phyloP scores from a whole-genome alignment of 2,888 invertebrate species.

The Ochlodes sylvanus region DNA sequence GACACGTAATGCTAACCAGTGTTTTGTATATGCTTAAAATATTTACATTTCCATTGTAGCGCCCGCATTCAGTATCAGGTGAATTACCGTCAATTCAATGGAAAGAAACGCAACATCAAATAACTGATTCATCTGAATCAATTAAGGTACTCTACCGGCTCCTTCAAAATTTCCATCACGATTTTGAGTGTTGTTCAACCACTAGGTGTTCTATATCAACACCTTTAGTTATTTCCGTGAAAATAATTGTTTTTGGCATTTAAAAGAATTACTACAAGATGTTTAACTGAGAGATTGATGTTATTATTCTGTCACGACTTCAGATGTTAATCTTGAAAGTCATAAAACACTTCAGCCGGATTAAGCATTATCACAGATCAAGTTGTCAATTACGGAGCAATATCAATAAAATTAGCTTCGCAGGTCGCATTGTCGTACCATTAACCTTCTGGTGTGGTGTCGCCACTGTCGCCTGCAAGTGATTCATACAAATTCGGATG shows the following conservation, averaged over 20 bases:
- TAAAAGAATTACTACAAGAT: not conserved
- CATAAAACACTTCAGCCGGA: slow-evolving; percentile 12
- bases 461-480: slow-evolving; percentile 30
- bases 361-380: slow-evolving; percentile 19
- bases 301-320: slow-evolving; percentile 2
- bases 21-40: slow-evolving; percentile 12
- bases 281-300: slow-evolving; percentile 13
- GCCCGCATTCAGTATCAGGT: slow-evolving; percentile 16
- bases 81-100: slow-evolving; percentile 25
- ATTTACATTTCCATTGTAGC: slow-evolving; percentile 26
- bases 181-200: not conserved
- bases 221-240: not conserved
- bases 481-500: slow-evolving; percentile 48
- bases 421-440: slow-evolving; percentile 24
- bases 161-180: slow-evolving; percentile 9
- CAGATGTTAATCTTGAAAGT: slow-evolving; percentile 6
- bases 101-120: slow-evolving; percentile 6
- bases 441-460: slow-evolving; percentile 37
- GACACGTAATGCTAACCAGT: not conserved
- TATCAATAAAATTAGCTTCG: slow-evolving; percentile 27
- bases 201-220: not conserved
- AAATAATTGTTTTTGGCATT: not conserved
- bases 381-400: slow-evolving; percentile 24
- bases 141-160: slow-evolving; percentile 28
- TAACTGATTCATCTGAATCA: slow-evolving; percentile 20